These are phyloP conservation scores for Ficedula albicollis DNA, from an alignment of 2,797 vertebrate genomes.

Conservation along the genomic window DNA sequence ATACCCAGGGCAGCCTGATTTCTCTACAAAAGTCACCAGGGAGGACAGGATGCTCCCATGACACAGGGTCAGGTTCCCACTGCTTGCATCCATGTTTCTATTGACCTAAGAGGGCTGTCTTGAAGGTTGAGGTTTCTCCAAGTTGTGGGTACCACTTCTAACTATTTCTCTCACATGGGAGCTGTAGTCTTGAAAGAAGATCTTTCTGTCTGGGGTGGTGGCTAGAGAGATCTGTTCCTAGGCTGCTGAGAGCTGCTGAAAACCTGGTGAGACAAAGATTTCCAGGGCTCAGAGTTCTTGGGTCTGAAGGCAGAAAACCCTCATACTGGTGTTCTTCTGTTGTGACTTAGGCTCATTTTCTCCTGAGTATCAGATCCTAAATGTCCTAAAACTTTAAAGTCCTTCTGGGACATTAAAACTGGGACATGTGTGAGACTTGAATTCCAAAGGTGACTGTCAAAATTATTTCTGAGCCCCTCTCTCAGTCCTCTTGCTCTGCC, in stretches of 20 bases:
- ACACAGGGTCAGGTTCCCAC: constrained; percentile 15
- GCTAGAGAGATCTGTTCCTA: not conserved
- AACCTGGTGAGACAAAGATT: not conserved
- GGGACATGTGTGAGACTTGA: not conserved
- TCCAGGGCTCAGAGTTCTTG: not conserved
- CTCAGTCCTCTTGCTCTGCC: not conserved
- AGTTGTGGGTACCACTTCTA: not conserved
- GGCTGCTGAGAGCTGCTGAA: not conserved
- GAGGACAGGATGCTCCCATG: constrained; percentile 36
- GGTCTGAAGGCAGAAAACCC: not conserved
- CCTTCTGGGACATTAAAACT: not conserved
- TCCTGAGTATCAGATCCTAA: not conserved
- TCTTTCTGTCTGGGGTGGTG: not conserved
- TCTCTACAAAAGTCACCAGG: not conserved
- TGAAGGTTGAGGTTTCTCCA: not conserved
- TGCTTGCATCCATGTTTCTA: not conserved
- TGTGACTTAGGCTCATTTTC: not conserved
- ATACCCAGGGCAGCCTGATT: not conserved
- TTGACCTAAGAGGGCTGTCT: not conserved
- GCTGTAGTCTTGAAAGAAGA: not conserved
- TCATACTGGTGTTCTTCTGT: not conserved
- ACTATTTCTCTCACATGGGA: not conserved
- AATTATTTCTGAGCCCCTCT: not conserved
- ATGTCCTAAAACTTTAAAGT: not conserved
- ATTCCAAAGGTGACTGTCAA: not conserved